Percentiles rank a stretch among this genome's conserved stretches.
These are phyloP conservation scores for Astropecten irregularis DNA, from an alignment of 53 echinoderm and acorn worm genomes.

Conservation along the genomic window DNA sequence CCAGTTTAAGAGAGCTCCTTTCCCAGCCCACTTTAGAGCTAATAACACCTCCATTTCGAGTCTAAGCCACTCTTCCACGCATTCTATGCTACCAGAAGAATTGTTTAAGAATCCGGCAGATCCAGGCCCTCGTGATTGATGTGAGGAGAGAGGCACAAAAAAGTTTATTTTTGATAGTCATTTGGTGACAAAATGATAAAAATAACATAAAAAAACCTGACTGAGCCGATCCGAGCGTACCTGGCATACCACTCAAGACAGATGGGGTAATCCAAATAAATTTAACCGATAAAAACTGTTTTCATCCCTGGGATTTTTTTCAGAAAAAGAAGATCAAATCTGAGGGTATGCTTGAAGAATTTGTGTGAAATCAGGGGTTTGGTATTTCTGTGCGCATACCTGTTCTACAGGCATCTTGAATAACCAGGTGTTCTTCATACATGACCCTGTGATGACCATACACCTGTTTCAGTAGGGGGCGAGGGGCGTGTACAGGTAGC, in stretches of 20 bases:
- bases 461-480: no score
- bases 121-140: not conserved
- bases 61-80: no score
- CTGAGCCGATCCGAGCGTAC: no score
- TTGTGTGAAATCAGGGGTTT: not conserved
- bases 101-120: no score
- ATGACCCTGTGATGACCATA: not conserved
- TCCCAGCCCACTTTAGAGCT: no score
- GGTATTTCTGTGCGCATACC: not conserved
- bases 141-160: not conserved
- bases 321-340: not conserved
- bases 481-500: no score
- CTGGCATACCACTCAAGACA: slow-evolving; percentile 43
- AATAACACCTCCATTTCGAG: no score
- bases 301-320: not conserved
- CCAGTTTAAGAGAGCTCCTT: no score
- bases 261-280: slow-evolving; percentile 55
- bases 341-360: not conserved
- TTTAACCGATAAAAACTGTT: slow-evolving; percentile 48
- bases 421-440: not conserved
- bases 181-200: slow-evolving; percentile 9
- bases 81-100: no score
- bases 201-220: slow-evolving; percentile 1
- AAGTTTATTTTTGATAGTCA: slow-evolving; percentile 46
- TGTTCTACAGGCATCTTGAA: not conserved